These are phyloP conservation scores for Mycteria americana DNA, from an alignment of 2,797 vertebrate genomes.

Conservation along the genomic window DNA sequence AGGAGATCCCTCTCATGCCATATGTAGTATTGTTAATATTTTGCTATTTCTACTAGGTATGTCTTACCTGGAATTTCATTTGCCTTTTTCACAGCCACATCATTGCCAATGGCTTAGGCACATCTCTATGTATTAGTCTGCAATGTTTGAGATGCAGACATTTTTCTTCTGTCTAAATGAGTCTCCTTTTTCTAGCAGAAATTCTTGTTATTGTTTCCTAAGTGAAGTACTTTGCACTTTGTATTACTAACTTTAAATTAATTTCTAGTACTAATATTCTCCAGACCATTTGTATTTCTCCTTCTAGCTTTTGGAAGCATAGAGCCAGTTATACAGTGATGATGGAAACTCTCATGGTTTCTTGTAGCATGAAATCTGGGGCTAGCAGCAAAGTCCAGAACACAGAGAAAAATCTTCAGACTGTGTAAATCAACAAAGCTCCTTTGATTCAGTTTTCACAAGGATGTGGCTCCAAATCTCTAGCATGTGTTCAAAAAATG, in stretches of 20 bases:
- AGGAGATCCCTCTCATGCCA: neutral
- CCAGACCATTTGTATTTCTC: conserved; percentile 11
- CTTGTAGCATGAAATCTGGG: conserved; percentile 33
- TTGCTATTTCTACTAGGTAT: neutral
- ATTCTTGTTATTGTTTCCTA: conserved; percentile 24
- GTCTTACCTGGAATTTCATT: neutral
- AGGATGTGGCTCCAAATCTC: conserved; percentile 29
- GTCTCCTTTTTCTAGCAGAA: neutral
- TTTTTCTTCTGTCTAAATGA: neutral
- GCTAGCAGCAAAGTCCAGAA: conserved; percentile 1
- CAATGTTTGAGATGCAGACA: neutral
- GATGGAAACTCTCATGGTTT: conserved; percentile 18
- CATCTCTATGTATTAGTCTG: neutral
- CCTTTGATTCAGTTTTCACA: conserved; percentile 58
- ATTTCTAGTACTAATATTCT: conserved; percentile 21
- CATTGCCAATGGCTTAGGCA: neutral
- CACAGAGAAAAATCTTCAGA: conserved; percentile 53
- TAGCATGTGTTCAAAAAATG: conserved; percentile 43
- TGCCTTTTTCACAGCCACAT: neutral
- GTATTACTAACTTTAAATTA: conserved; percentile 37
- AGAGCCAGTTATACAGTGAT: neutral
- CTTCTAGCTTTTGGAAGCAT: neutral
- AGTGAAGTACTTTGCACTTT: conserved; percentile 16
- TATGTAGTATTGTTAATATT: neutral
- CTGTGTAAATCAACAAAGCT: conserved; percentile 56